Conservation (phyloP, 2,797 vertebrate species). For the Parauchenoglanis punctatus region DNA sequence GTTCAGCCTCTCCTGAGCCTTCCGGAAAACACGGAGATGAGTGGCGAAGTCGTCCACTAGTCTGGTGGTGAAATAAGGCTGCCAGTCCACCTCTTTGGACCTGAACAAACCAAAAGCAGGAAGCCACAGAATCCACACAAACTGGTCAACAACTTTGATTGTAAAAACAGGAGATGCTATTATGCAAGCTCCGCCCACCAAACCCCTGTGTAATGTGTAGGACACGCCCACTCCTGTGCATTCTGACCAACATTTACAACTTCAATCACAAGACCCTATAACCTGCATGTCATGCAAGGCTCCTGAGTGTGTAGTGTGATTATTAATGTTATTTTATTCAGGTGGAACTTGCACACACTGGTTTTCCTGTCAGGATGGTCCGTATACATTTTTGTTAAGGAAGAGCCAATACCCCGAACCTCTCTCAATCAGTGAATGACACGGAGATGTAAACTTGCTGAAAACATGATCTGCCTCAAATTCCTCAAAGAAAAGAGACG, state of each 20-base stretch:
- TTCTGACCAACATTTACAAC: not conserved
- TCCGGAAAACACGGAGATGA: conserved; percentile 96
- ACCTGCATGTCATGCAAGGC: not conserved
- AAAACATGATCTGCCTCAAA: not conserved
- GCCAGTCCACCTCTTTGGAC: conserved; percentile 98
- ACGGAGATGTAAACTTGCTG: not conserved
- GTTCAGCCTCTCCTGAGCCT: conserved; percentile 92
- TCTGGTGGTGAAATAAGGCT: conserved; percentile 98
- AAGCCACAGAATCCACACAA: not conserved
- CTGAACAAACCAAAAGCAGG: conserved; percentile 57
- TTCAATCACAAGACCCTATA: not conserved
- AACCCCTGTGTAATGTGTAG: not conserved
- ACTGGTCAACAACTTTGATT: not conserved
- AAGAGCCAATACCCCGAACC: not conserved
- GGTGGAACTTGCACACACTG: not conserved
- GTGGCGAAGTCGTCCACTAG: conserved; percentile 98
- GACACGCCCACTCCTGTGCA: not conserved
- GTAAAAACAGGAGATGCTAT: not conserved
- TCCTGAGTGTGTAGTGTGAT: not conserved
- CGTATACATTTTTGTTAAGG: not conserved
- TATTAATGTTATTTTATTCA: not conserved
- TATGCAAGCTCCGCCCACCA: not conserved
- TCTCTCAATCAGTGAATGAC: not conserved
- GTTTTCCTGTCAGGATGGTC: not conserved
- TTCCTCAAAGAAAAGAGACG: not conserved